A percentile compares a stretch with the other conserved stretches of the same genome.
These are phyloP conservation scores for Sternotherus odoratus DNA, from an alignment of 2,797 vertebrate genomes.

Conservation along the genomic window DNA sequence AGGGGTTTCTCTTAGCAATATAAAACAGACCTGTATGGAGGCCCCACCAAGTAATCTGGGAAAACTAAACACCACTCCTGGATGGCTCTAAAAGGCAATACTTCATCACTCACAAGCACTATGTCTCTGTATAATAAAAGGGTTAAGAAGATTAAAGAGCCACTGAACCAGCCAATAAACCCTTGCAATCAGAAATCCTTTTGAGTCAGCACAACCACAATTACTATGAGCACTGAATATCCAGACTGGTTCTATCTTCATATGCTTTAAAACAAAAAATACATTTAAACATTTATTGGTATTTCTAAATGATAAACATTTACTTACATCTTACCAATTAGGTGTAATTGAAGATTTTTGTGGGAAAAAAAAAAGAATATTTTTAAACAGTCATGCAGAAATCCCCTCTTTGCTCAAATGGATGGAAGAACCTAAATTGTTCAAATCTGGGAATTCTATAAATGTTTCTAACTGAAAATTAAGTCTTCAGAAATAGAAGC, in stretches of 20 bases:
- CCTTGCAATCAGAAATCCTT: neutral
- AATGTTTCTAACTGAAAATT: neutral
- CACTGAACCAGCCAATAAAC: neutral
- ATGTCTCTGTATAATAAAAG: neutral
- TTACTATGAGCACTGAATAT: neutral
- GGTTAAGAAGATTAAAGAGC: neutral
- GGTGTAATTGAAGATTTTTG: neutral
- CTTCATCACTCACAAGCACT: neutral
- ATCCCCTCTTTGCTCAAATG: neutral
- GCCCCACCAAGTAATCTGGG: neutral
- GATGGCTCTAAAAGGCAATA: neutral
- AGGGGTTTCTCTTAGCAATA: neutral
- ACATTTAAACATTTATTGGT: neutral
- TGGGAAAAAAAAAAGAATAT: neutral
- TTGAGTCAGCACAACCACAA: neutral
- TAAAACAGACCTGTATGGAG: neutral
- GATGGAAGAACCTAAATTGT: neutral
- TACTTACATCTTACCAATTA: neutral
- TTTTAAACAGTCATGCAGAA: neutral
- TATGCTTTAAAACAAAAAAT: neutral
- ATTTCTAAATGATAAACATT: neutral
- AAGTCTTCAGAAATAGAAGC: neutral
- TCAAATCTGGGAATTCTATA: neutral
- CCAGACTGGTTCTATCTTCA: neutral
- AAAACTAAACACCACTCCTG: neutral